Conservation (phyloP, 2,113 vertebrate species). For the Silurus asotus region DNA sequence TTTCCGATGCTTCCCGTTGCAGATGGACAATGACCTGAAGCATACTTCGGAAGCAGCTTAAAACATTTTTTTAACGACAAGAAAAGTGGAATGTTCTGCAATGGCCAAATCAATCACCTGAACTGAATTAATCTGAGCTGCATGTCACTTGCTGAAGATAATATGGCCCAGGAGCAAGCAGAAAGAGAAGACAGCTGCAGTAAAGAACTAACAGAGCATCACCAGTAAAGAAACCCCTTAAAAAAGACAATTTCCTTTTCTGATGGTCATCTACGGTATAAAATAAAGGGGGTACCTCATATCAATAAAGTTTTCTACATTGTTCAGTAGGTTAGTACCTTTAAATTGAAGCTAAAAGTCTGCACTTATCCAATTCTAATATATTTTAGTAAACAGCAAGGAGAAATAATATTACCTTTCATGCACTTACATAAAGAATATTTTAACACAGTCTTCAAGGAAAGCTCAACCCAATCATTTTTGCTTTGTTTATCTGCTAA, state of each 20-base stretch:
- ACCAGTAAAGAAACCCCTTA: neutral
- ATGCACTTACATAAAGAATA: neutral
- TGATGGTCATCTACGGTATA: neutral
- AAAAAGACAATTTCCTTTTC: neutral
- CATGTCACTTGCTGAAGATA: neutral
- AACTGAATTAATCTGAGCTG: neutral
- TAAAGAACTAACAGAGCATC: neutral
- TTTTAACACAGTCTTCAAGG: neutral
- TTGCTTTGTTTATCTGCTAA: slow-evolving; percentile 3
- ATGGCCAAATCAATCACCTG: neutral
- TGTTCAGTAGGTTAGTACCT: neutral
- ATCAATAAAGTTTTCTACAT: neutral
- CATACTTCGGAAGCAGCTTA: neutral
- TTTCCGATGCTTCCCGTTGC: neutral
- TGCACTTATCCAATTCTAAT: neutral
- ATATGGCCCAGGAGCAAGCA: neutral
- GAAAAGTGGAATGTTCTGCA: neutral
- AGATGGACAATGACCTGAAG: neutral
- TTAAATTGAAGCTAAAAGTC: neutral
- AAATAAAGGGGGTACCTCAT: neutral
- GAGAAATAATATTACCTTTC: neutral
- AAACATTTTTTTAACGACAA: neutral
- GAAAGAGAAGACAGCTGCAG: neutral
- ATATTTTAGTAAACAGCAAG: neutral
- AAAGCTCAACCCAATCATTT: neutral